phyloP scores from a whole-genome alignment of 2,113 vertebrate genomes.

The Rhinogobius similis region DNA sequence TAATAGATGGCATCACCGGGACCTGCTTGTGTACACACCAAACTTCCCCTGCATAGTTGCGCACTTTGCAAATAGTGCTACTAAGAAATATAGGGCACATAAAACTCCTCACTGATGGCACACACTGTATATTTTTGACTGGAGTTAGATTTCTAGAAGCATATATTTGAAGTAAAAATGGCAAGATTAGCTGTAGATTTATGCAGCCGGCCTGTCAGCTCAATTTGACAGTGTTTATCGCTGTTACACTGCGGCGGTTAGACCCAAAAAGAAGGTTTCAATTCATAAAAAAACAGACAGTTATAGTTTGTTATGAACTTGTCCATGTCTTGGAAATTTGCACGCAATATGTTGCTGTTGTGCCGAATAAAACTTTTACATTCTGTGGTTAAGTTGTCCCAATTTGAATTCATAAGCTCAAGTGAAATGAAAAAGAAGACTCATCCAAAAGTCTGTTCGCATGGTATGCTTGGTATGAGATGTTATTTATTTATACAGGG shows the following conservation, averaged over 20 bases:
- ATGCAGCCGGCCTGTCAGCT: background rate
- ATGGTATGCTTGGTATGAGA: too few species aligned
- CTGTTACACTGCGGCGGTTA: background rate
- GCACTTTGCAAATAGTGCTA: slow-evolving; percentile 11
- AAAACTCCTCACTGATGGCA: slow-evolving; percentile 7
- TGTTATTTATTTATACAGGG: too few species aligned
- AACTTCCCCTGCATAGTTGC: slow-evolving; percentile 18
- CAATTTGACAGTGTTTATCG: background rate
- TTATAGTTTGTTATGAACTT: background rate
- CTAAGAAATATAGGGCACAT: slow-evolving; percentile 27
- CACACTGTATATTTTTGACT: slow-evolving; percentile 15
- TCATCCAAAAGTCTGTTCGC: too few species aligned
- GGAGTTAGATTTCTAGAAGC: background rate
- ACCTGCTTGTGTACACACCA: slow-evolving; percentile 13
- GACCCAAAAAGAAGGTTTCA: background rate
- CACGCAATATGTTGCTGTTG: too few species aligned
- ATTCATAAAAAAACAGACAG: background rate
- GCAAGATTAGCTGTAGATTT: background rate
- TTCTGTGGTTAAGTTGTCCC: too few species aligned
- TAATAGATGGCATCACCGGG: slow-evolving; percentile 24
- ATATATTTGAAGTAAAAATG: slow-evolving; percentile 1
- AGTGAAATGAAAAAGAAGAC: too few species aligned
- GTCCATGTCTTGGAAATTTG: background rate
- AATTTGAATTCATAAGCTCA: background rate
- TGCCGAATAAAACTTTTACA: too few species aligned